phyloP scores from a whole-genome alignment of 1,140 invertebrate species.

The Teleopsis dalmanni region DNA sequence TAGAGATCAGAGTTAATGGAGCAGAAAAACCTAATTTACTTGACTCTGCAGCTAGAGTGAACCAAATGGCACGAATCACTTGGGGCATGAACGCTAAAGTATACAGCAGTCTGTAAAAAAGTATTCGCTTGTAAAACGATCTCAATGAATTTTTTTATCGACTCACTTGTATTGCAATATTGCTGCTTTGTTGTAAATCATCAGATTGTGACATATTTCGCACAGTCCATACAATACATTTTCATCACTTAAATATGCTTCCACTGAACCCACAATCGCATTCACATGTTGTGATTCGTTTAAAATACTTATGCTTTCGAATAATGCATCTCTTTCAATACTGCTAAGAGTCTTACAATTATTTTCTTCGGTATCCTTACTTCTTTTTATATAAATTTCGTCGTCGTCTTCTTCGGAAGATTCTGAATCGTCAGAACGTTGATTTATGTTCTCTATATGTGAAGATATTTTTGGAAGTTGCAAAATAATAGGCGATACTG shows the following conservation, averaged over 20 bases:
- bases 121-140: neutral
- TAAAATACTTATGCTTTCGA: conserved; percentile 53
- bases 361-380: too few species aligned
- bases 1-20: conserved; percentile 37
- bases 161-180: conserved; percentile 64
- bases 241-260: conserved; percentile 50
- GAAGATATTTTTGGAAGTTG: conserved; percentile 32
- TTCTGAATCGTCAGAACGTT: conserved; percentile 47
- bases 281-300: conserved; percentile 60
- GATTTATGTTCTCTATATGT: conserved; percentile 39
- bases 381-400: too few species aligned
- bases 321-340: conserved; percentile 43
- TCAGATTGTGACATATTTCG: conserved; percentile 67
- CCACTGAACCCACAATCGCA: conserved; percentile 53
- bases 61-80: conserved; percentile 77
- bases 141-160: neutral
- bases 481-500: conserved; percentile 45
- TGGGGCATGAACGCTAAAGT: conserved; percentile 75
- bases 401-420: conserved; percentile 43
- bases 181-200: conserved; percentile 65
- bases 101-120: conserved; percentile 63
- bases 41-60: conserved; percentile 49
- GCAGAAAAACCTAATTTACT: conserved; percentile 43
- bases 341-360: conserved; percentile 41
- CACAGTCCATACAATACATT: conserved; percentile 59